Percentiles rank a stretch among this genome's conserved stretches.
Conservation (phyloP, 2,797 vertebrate species). For the Lophura swinhoii region DNA sequence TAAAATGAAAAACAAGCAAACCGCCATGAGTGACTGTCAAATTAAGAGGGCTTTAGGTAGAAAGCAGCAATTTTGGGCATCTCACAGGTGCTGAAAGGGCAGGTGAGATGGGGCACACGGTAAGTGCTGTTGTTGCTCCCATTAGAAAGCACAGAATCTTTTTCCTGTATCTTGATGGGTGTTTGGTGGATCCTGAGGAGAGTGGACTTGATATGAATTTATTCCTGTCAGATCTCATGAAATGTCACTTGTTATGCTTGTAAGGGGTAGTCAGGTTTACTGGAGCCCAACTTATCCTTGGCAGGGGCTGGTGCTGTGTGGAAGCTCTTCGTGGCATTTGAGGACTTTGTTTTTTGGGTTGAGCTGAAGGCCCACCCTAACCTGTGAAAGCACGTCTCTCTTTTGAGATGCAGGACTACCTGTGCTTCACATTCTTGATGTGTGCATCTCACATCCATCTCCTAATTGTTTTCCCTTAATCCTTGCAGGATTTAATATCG, state of each 20-base stretch:
- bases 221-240: not conserved
- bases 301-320: not conserved
- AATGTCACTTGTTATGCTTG: not conserved
- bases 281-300: not conserved
- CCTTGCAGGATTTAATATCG: not conserved
- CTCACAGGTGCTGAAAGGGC: not conserved
- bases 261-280: not conserved
- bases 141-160: not conserved
- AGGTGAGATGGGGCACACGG: not conserved
- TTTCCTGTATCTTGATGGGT: not conserved
- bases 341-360: fast-evolving
- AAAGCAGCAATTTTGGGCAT: not conserved
- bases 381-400: not conserved
- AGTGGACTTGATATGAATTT: not conserved
- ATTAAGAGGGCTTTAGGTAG: not conserved
- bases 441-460: not conserved
- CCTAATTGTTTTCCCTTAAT: not conserved
- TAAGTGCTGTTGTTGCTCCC: not conserved
- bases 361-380: not conserved
- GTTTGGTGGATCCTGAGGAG: not conserved
- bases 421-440: not conserved
- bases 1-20: not conserved
- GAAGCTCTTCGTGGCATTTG: not conserved
- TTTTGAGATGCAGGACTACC: not conserved
- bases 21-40: not conserved